A percentile compares a stretch with the other conserved stretches of the same genome.
phyloP scores from a whole-genome alignment of 2,888 invertebrate species.

The Noctua pronuba region DNA sequence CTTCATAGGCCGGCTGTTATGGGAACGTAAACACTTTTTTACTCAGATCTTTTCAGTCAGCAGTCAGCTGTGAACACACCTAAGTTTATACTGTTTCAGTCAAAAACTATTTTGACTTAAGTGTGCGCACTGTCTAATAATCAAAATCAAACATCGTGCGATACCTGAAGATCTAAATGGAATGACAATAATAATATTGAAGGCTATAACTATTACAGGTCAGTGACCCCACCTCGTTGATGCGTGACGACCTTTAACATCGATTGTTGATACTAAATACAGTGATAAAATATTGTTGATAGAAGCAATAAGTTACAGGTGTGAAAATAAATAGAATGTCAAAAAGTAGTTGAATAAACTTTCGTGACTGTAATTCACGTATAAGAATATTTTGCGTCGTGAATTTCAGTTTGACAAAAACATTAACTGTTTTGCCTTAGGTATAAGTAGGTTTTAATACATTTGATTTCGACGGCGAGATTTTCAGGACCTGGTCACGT shows the following conservation, averaged over 20 bases:
- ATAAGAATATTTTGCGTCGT: too few species aligned
- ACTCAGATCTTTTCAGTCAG: background rate
- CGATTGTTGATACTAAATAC: background rate
- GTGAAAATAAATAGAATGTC: background rate
- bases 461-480: background rate
- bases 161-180: constrained; percentile 6
- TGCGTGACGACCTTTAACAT: constrained; percentile 13
- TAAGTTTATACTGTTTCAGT: background rate
- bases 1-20: background rate
- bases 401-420: background rate
- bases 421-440: background rate
- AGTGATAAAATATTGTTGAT: constrained; percentile 14
- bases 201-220: constrained; percentile 24
- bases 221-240: constrained; percentile 10
- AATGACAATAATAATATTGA: constrained; percentile 10
- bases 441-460: background rate
- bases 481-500: background rate
- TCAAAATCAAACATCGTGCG: background rate
- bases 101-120: background rate
- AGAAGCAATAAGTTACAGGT: constrained; percentile 3
- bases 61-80: background rate
- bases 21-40: background rate
- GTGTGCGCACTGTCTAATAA: background rate
- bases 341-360: constrained; percentile 11
- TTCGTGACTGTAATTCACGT: background rate